These are phyloP conservation scores for human (Homo sapiens) DNA, from an alignment of 2,113 vertebrate genomes.

Conservation along the genomic window DNA sequence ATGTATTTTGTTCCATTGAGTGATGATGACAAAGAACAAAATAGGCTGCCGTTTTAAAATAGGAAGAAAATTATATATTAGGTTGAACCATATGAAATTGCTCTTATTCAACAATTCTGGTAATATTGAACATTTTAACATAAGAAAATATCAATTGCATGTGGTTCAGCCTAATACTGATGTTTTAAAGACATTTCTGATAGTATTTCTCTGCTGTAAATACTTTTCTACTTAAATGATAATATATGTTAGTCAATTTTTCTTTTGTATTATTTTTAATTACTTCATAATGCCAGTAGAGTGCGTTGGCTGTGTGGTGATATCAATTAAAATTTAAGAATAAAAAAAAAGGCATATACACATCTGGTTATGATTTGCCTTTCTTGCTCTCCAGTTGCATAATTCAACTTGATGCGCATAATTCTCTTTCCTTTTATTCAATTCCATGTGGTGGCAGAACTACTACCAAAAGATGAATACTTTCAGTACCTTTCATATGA, in stretches of 20 bases:
- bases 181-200: slow-evolving; percentile 6
- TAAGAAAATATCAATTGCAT: background rate
- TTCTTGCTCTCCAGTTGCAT: slow-evolving; percentile 14
- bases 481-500: slow-evolving; percentile 62
- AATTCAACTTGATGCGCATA: slow-evolving; percentile 58
- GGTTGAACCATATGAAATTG: background rate
- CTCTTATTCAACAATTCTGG: background rate
- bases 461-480: slow-evolving; percentile 54
- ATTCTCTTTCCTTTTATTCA: slow-evolving; percentile 63
- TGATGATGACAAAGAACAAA: background rate
- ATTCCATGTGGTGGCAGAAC: slow-evolving; percentile 54
- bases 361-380: slow-evolving; percentile 64
- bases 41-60: background rate
- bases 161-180: background rate
- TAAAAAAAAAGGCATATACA: background rate
- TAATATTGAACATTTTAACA: background rate
- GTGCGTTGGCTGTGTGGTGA: slow-evolving; percentile 53
- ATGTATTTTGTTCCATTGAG: background rate
- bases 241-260: background rate
- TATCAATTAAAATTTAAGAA: slow-evolving; percentile 51
- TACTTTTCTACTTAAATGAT: background rate
- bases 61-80: background rate
- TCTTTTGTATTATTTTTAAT: slow-evolving; percentile 42
- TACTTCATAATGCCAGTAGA: slow-evolving; percentile 58
- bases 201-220: background rate